Base-by-base conservation (phyloP, 37 sponge, comb jelly and placozoan species). In the Petrosia ficiformis region DNA sequence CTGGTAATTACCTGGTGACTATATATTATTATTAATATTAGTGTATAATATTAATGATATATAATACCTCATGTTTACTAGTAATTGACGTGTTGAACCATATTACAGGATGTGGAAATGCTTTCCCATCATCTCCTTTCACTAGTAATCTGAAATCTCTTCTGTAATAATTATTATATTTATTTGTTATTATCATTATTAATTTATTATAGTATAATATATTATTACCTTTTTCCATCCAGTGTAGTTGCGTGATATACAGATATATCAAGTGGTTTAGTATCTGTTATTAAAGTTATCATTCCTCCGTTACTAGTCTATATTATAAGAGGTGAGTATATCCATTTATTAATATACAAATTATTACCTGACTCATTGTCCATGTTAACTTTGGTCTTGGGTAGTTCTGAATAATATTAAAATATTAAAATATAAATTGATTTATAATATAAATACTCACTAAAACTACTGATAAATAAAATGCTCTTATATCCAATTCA, bases 171-270 rank as follows among this genome's bases (percentile, higher is more conserved):
- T 30, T 3, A 10, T 8, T 19, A 48, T 19, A 19, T 48, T n/a
- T n/a, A n/a, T n/a, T 10, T 48, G 54, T 19, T 19, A 48, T 16
- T 16, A 48, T 48, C 10, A 48, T 16, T 19, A 19, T 10, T 16
- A 10, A 48, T 10, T 48, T 48, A 16, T 10, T 48, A 16, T 48
- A 19, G 38, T 57, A 77, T n/a, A n/a, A n/a, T n/a, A n/a, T n/a
- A n/a, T 44, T 24, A 38, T 1, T 28, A 84, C 77, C 79, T 74
- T 28, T 82, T 86, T 22, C 65, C 72, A 29, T 65, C 72, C 42
- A 89, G 42, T 32, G 95, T 94, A 35, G 81, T 91, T 21, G 92
- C 95, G 61, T 91, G 92, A 57, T 64, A 91, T 56, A 91, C 42
- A 11, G 10, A 16, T 60, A 95, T 89, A 5, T 52, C 29, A 11